Evolutionary conservation across 1,140 invertebrate species (phyloP).

Genomic region (Papilio helenus): DNA sequence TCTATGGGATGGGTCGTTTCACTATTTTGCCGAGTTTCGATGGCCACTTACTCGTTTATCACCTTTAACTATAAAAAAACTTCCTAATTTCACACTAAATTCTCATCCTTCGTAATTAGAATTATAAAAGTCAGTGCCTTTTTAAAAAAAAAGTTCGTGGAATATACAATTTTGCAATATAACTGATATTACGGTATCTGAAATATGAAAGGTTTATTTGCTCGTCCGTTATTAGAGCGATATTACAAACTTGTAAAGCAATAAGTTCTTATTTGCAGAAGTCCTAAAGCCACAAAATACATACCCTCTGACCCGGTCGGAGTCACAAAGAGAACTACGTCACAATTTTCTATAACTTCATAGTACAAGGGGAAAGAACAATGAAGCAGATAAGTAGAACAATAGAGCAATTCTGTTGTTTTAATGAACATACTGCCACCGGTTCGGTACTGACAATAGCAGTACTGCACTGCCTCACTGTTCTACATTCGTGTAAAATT

Average conservation of each 20-base stretch:
- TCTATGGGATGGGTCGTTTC: no score
- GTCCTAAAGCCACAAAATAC: not conserved
- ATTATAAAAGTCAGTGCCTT: no score
- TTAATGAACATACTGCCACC: no score
- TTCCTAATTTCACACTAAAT: no score
- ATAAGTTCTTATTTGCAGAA: not conserved
- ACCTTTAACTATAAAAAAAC: no score
- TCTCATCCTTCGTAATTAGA: no score
- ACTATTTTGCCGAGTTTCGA: no score
- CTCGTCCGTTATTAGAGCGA: not conserved
- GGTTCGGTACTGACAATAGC: not conserved
- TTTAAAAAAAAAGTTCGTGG: no score
- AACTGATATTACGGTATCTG: not conserved
- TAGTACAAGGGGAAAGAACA: not conserved
- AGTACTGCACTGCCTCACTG: not conserved
- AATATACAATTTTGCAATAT: not conserved
- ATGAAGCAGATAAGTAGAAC: not conserved
- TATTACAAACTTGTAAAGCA: conserved; percentile 1
- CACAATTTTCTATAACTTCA: not conserved
- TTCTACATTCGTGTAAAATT: not conserved
- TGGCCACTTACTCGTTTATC: no score
- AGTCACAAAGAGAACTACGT: not conserved
- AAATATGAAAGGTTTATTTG: not conserved
- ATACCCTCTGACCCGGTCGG: not conserved
- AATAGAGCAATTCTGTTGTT: no score